Percentiles rank a stretch among this genome's conserved stretches.
phyloP scores from a whole-genome alignment of 1,140 invertebrate genomes.

The Rhopalosiphum padi region DNA sequence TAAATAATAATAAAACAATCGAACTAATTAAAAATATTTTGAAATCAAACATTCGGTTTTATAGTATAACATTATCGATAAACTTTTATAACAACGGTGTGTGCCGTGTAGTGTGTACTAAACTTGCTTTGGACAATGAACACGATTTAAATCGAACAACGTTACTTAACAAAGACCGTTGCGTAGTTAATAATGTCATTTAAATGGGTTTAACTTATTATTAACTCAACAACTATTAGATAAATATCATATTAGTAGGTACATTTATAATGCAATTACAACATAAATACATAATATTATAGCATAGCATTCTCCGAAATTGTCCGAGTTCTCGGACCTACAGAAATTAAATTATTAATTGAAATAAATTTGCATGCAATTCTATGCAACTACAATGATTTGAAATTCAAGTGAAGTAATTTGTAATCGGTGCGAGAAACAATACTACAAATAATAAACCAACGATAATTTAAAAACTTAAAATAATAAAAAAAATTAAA shows the following conservation, averaged over 20 bases:
- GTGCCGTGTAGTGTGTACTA: neutral
- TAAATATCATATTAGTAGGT: conserved; percentile 4
- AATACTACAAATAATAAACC: neutral
- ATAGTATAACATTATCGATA: neutral
- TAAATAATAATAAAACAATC: neutral
- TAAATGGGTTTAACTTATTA: neutral
- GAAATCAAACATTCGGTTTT: neutral
- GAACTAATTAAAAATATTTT: neutral
- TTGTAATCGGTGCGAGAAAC: neutral
- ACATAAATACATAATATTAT: neutral
- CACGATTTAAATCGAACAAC: neutral
- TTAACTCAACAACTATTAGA: neutral
- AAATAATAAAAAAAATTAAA: neutral
- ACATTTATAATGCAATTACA: neutral
- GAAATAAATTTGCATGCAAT: neutral
- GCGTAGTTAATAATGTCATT: neutral
- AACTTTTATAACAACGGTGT: neutral
- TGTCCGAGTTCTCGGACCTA: neutral
- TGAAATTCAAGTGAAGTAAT: neutral
- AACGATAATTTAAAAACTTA: neutral
- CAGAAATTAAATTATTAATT: conserved; percentile 3
- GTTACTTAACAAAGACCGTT: neutral
- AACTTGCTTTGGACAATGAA: neutral
- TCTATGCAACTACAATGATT: neutral
- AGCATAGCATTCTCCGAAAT: neutral